Conservation (phyloP, 2,113 vertebrate species). For the Apodemus sylvaticus region DNA sequence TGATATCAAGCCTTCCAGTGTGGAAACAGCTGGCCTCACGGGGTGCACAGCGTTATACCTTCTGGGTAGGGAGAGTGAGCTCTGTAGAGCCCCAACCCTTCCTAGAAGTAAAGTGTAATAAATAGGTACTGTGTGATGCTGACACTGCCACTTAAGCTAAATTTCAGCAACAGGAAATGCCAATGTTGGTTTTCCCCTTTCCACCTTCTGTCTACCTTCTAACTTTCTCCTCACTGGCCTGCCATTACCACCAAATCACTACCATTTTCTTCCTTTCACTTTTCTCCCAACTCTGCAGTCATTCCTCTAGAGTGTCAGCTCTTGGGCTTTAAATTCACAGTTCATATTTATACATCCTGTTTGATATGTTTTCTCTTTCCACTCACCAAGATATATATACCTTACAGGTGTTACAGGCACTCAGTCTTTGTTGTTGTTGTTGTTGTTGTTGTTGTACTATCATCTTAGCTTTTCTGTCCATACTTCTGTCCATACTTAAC, state of each 20-base stretch:
- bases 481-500: background rate
- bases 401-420: conserved; percentile 14
- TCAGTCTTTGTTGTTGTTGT: background rate
- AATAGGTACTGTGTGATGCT: background rate
- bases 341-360: background rate
- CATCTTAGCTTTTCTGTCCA: background rate
- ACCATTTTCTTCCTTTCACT: conserved; percentile 39
- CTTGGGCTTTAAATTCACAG: background rate
- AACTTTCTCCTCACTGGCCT: conserved; percentile 40
- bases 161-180: conserved; percentile 19
- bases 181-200: background rate
- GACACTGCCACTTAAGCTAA: conserved; percentile 21
- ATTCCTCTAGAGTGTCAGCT: background rate
- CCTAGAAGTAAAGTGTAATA: background rate
- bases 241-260: conserved; percentile 62
- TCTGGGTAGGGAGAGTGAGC: background rate
- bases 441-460: background rate
- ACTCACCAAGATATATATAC: background rate
- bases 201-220: background rate
- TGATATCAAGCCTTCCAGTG: background rate
- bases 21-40: background rate
- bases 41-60: background rate
- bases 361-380: background rate
- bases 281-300: background rate
- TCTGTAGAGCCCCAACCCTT: background rate